Conservation (phyloP, 2,113 vertebrate species). For the Atrichornis clamosus region DNA sequence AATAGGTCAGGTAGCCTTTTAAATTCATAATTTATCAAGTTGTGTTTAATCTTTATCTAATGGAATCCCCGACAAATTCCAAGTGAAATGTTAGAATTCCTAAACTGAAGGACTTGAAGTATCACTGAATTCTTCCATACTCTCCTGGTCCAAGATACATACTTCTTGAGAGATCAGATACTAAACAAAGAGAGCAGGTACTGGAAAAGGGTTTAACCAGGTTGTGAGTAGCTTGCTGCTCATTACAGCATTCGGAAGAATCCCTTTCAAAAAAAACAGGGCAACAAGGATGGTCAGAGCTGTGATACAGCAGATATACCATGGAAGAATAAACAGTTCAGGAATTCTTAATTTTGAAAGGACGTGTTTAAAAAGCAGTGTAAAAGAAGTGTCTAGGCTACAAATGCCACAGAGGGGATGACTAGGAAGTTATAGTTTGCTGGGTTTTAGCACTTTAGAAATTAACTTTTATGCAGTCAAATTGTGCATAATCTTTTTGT, state of each 20-base stretch:
- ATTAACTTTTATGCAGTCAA: not conserved
- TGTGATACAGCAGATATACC: not conserved
- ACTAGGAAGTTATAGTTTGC: not conserved
- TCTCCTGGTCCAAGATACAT: not conserved
- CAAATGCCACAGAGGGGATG: not conserved
- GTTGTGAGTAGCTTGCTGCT: not conserved
- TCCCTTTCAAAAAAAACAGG: not conserved
- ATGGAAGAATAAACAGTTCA: not conserved
- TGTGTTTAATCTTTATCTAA: not conserved
- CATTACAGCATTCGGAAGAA: accelerated
- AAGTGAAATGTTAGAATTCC: not conserved
- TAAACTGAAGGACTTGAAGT: not conserved
- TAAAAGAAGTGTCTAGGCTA: not conserved
- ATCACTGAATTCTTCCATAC: not conserved
- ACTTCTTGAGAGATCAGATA: not conserved
- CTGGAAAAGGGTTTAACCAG: not conserved
- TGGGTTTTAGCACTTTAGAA: not conserved
- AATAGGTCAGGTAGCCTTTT: not conserved
- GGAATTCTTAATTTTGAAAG: not conserved
- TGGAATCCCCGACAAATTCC: not conserved
- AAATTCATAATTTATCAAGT: not conserved
- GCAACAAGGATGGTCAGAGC: not conserved
- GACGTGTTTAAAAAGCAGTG: not conserved
- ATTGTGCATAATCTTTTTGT: not conserved
- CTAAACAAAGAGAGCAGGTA: not conserved